Conservation (phyloP, 2,888 invertebrate species). For the Cantharis flavilabris region DNA sequence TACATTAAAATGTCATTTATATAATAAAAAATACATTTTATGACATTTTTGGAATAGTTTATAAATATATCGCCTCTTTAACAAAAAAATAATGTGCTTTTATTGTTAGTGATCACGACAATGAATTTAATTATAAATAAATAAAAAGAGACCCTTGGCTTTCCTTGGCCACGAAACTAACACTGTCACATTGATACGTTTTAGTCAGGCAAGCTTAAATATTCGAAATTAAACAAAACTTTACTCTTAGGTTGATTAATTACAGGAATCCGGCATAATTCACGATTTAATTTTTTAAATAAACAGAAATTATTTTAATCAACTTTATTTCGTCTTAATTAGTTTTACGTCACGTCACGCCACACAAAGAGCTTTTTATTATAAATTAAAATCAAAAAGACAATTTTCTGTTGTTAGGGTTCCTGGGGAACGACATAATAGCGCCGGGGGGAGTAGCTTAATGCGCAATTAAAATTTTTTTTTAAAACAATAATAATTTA, state of each 20-base stretch:
- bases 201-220: neutral
- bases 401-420: neutral
- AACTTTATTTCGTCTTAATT: neutral
- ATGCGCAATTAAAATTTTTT: neutral
- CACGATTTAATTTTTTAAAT: neutral
- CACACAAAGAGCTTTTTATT: neutral
- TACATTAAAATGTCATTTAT: neutral
- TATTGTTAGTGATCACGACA: neutral
- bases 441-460: neutral
- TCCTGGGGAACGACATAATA: neutral
- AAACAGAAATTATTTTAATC: neutral
- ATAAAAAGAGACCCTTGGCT: neutral
- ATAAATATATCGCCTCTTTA: neutral
- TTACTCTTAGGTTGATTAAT: neutral
- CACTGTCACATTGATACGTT: neutral
- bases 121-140: conserved; percentile 3
- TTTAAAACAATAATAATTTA: too few species aligned
- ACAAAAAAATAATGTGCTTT: neutral
- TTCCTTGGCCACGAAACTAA: neutral
- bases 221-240: neutral
- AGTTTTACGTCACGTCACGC: neutral
- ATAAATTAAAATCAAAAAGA: neutral
- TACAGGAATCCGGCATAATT: neutral
- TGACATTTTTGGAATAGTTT: neutral
- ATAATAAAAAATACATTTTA: neutral